phyloP scores from a whole-genome alignment of 2,113 vertebrate genomes.

The Tetrao urogallus region DNA sequence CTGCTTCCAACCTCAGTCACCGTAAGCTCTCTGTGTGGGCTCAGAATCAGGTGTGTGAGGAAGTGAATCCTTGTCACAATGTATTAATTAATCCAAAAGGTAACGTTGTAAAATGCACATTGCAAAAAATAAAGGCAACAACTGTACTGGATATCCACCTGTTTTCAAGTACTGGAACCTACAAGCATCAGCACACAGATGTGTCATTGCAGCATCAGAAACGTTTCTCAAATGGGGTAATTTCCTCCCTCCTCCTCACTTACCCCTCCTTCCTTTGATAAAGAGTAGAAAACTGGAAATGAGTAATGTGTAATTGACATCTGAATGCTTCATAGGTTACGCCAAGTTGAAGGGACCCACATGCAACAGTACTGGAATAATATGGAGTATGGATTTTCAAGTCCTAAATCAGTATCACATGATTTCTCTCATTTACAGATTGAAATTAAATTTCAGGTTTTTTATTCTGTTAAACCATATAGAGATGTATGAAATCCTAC shows the following conservation, averaged over 20 bases:
- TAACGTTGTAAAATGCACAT: not conserved
- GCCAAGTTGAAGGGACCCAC: not conserved
- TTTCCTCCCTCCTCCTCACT: not conserved
- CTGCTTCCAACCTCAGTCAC: not conserved
- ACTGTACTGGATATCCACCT: constrained; percentile 10
- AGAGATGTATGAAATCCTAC: not conserved
- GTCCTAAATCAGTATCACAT: not conserved
- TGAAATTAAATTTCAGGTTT: not conserved
- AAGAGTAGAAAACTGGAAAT: not conserved
- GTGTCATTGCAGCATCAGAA: not conserved
- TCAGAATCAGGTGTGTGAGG: constrained; percentile 26
- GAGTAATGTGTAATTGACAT: not conserved
- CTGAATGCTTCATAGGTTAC: not conserved
- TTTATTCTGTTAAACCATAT: not conserved
- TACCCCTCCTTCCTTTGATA: not conserved
- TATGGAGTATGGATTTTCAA: not conserved
- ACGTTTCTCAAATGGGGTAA: fast-evolving
- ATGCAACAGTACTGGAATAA: not conserved
- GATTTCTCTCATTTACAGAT: not conserved
- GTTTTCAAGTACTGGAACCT: not conserved
- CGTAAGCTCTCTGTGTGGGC: constrained; percentile 15
- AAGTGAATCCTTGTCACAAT: constrained; percentile 66
- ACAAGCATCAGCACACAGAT: not conserved
- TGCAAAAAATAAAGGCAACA: not conserved
- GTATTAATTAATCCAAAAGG: not conserved